A percentile compares a stretch with the other conserved stretches of the same genome.
phyloP scores from a whole-genome alignment of 1,140 invertebrate species.

The Melanaphis sacchari region DNA sequence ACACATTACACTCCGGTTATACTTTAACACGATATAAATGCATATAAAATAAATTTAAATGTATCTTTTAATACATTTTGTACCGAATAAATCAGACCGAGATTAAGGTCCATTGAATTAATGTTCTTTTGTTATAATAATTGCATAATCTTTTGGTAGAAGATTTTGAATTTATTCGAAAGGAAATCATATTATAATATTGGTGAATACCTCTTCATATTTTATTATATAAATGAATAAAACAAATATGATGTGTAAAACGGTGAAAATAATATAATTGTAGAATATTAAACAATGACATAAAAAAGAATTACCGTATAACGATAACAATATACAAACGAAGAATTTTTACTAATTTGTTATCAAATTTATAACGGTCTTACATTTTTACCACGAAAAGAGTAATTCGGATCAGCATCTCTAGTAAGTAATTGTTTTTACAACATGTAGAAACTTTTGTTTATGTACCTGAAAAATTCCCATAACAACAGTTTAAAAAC shows the following conservation, averaged over 20 bases:
- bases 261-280: not conserved
- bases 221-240: not conserved
- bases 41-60: not conserved
- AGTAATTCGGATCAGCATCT: not conserved
- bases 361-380: not conserved
- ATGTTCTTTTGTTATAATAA: conserved; percentile 10
- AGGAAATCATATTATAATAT: not conserved
- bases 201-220: not conserved
- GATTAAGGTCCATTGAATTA: conserved; percentile 12
- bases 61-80: not conserved
- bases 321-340: not conserved
- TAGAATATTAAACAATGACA: not conserved
- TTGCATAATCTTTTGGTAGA: conserved; percentile 19
- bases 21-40: not conserved
- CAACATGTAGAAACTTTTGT: not conserved
- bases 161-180: not conserved
- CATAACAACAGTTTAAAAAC: not conserved
- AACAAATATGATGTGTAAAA: not conserved
- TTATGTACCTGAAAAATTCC: too few relatives aligned
- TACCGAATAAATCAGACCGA: not conserved
- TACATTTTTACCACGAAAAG: not conserved
- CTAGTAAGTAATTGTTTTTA: not conserved
- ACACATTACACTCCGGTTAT: not conserved
- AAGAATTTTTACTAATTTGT: not conserved
- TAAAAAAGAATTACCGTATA: not conserved